These are phyloP conservation scores for Erythrolamprus reginae DNA, from an alignment of 2,113 vertebrate genomes.

Conservation along the genomic window DNA sequence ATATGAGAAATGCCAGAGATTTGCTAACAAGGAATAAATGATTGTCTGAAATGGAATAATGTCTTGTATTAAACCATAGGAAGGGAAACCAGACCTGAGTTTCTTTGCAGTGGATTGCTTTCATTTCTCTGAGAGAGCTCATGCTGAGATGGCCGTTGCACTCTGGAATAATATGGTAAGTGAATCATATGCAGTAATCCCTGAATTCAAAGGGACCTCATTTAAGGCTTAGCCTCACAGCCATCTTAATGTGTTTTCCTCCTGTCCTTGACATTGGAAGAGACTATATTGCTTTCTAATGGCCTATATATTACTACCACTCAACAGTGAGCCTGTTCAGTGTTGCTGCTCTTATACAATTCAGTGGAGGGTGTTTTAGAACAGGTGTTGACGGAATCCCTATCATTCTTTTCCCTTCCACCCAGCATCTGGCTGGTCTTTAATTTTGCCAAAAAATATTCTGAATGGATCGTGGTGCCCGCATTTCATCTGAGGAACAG, in stretches of 20 bases:
- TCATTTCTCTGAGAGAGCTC: constrained; percentile 82
- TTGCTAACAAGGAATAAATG: background rate
- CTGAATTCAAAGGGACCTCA: background rate
- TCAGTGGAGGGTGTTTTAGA: background rate
- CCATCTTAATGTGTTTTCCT: background rate
- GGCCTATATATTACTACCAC: background rate
- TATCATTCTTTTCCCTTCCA: background rate
- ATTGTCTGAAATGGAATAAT: background rate
- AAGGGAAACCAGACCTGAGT: constrained; percentile 66
- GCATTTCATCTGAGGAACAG: background rate
- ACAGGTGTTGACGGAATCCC: background rate
- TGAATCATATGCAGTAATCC: background rate
- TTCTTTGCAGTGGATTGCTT: constrained; percentile 89
- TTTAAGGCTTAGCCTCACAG: background rate
- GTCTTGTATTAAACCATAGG: constrained; percentile 64
- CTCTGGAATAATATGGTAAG: constrained; percentile 97
- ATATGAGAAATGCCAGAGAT: background rate
- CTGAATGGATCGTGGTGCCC: background rate
- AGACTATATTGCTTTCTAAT: background rate
- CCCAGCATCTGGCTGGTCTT: background rate
- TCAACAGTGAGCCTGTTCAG: background rate
- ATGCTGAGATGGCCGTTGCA: constrained; percentile 82
- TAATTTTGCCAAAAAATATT: background rate
- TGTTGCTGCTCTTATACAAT: background rate
- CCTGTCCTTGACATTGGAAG: background rate